Evolutionary conservation across 64 coral and sea anemone species (phyloP), one percentile per base, ranked within the genome.

Genomic region (Pocillopora damicornis): DNA sequence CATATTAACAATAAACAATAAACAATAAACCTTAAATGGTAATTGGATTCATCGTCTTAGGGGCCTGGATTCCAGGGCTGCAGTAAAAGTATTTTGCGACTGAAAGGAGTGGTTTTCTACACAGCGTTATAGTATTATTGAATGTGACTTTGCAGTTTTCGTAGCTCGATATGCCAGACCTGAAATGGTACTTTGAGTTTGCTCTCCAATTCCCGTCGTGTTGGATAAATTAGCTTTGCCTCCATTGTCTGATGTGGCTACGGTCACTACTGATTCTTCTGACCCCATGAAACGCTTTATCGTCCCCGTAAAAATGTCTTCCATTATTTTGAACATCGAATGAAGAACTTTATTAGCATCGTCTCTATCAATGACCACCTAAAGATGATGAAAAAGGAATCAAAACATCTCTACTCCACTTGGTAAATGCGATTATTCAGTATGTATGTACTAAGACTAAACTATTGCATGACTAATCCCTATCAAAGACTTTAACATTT

Each of bases 301-400:
- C 6, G 81, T 85, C 72, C 81, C 81, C 17, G 18, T 72, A 38
- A 85, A 85, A 25, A 85, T 85, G 13, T 85, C 81, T 73, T 85
- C 81, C 81, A 85, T 85, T 58, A 85, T 85, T 73, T 71, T 72
- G 63, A 85, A 72, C 63, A 85, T 85, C 45, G 81, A 85, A 26
- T 57, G 65, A 45, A 85, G 65, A 71, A 85, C 22, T 68, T n/a
- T 85, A 45, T 85, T 71, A 14, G 64, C 81, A 72, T 73, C 81
- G 35, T 71, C 65, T 58, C 68, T 85, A 58, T 85, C 64, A 85
- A 85, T 85, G 36, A 85, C 20, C 35, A 85, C 17, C 81, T 85
- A n/a, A 2, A 72, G 72, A 26, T 58, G 25, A 22, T 22, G 2
- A 56, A 11, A 20, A 79, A 23, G 7, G 42, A 51, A 51, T 51